Conservation (phyloP, 2,113 vertebrate genomes). For the Plecturocebus donacophilus region DNA sequence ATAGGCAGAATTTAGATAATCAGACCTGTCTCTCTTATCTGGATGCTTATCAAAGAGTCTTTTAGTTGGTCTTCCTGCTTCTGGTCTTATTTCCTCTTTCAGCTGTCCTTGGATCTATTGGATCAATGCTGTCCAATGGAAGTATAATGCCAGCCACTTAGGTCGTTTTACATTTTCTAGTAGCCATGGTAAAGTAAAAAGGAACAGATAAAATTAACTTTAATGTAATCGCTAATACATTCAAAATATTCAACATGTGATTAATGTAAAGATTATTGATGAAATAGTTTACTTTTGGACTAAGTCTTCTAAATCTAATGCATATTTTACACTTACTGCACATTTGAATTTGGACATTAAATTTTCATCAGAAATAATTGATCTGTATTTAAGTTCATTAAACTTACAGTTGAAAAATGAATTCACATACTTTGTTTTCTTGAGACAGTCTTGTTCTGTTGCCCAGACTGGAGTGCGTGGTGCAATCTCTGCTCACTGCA, state of each 20-base stretch:
- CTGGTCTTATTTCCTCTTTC: neutral
- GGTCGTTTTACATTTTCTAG: neutral
- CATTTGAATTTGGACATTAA: constrained; percentile 45
- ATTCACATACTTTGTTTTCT: no score
- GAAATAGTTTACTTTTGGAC: neutral
- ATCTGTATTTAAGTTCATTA: constrained; percentile 23
- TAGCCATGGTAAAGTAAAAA: neutral
- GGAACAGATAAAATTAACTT: constrained; percentile 1
- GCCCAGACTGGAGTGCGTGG: no score
- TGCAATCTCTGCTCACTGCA: no score
- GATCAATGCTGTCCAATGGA: neutral
- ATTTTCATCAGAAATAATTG: constrained; percentile 45
- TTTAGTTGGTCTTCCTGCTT: neutral
- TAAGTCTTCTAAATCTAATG: neutral
- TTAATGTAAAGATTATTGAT: constrained; percentile 4
- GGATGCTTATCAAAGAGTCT: neutral
- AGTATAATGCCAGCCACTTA: neutral
- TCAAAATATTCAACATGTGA: neutral
- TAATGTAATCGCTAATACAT: constrained; percentile 3
- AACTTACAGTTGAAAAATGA: constrained; percentile 16
- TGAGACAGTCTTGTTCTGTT: no score
- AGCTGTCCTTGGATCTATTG: neutral
- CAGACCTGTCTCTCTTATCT: neutral
- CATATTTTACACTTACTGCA: neutral
- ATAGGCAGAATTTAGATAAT: constrained; percentile 1